Evolutionary conservation across 1,140 invertebrate genomes (phyloP), one percentile per base, ranked within the genome.

Genomic region (Steinernema feltiae): DNA sequence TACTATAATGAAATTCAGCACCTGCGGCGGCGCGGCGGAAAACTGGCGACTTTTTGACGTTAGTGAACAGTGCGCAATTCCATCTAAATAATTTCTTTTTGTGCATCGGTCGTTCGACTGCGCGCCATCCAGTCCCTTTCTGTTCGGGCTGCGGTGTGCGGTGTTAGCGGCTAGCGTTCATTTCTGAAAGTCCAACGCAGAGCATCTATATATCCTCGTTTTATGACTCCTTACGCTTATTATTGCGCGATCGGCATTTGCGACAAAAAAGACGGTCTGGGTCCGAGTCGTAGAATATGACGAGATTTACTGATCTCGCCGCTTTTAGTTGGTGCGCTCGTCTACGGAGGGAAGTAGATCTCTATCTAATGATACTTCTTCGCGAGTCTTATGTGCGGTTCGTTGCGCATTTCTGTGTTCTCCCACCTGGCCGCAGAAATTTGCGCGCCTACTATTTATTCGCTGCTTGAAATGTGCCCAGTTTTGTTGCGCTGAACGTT

Each of bases 61-160:
- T 21, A 27, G 53, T 27, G 53, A 63, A 63, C 53, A 63, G 53
- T 63, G 53, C 53, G 53, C 53, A 63, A 63, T 63, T 27, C 53
- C 53, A 63, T 63, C 24, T 21, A 21, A 63, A 63, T 63, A 63
- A 63, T 63, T 63, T 63, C 53, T 63, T 63, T 63, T 63, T 63
- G 53, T 63, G 12, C 53, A 63, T 63, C 53, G 7, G 53, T 63
- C 53, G 53, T 17, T 63, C 12, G 12, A 3, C 24, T 3, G 12
- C 53, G 24, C 53, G 12, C 53, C 53, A 63, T 63, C 24, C 12
- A 27, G 2, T 12, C 24, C 24, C 24, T 27, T 27, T 63, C 53
- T 15, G 53, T 27, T 63, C 7, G 41, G 41, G 41, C 41, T n/a
- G 41, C 7, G 41, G 41, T 12, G 7, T n/a, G 41, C 41, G 41